Evolutionary conservation across 2,797 vertebrate species (phyloP), one percentile per base, ranked within the genome.

Genomic region (Adrianichthys oophorus): DNA sequence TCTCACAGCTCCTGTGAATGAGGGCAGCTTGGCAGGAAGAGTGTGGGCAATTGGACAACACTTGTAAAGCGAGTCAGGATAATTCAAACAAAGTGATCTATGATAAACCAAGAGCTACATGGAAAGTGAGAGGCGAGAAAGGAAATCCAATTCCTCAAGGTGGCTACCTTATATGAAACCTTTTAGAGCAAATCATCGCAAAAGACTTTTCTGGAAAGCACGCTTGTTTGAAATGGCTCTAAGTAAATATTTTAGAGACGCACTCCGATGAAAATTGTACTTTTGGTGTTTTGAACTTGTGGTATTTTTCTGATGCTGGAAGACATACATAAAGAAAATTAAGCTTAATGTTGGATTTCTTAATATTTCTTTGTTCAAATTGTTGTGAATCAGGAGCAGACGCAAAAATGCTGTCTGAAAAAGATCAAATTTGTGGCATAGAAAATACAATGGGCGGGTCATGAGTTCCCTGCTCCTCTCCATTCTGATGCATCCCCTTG

Each of bases 61-160:
- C 87, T 90, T 90, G 85, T 89, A 88, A 89, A 91, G 84, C 87
- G 84, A 82, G 80, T 85, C 56, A 48, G 84, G 84, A 87, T 90
- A 92, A 90, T 91, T 92, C 87, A 92, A 90, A 92, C 90, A 91
- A 82, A 83, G 83, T 85, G 91, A 92, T 92, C 87, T 89, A 91
- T 90, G 81, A 79, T 83, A 75, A 87, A 85, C 87, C 89, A 83
- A 78, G 77, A 82, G 74, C 84, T 72, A 70, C 54, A 68, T 51
- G 47, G 74, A 65, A 61, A 74, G 57, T 52, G 59, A 72, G 78
- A 48, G 57, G 48, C 48, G 56, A 55, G 50, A 60, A 41, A 78
- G 65, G 47, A 74, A 76, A 74, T 70, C 14, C 29, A 70, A 75
- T 69, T 70, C 55, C 43, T 53, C 48, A n/a, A 26, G 15, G 23